Conservation (phyloP, 2,888 invertebrate species). For the Dioctria linearis region DNA sequence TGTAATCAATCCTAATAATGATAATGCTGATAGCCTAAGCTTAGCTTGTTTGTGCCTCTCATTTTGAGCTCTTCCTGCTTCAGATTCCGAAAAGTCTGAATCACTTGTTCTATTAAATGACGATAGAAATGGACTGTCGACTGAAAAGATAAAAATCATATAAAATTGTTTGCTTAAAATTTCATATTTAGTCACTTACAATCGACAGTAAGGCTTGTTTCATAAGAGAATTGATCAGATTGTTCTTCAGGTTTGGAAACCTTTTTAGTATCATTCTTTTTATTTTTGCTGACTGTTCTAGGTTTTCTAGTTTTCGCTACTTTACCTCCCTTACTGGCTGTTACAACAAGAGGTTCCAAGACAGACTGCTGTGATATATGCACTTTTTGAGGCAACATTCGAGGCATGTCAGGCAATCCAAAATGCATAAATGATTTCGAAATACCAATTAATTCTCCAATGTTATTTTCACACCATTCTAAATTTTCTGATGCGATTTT, state of each 20-base stretch:
- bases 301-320: constrained; percentile 69
- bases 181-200: constrained; percentile 52
- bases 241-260: constrained; percentile 43
- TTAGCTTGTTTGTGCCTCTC: constrained; percentile 75
- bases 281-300: constrained; percentile 62
- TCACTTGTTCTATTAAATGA: constrained; percentile 73
- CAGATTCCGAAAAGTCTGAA: constrained; percentile 79
- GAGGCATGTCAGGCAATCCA: constrained; percentile 67
- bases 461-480: constrained; percentile 65
- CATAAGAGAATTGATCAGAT: constrained; percentile 48
- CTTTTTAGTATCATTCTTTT: constrained; percentile 59
- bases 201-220: constrained; percentile 58
- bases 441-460: constrained; percentile 75
- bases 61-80: constrained; percentile 69
- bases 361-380: constrained; percentile 77
- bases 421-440: constrained; percentile 74
- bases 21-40: constrained; percentile 79
- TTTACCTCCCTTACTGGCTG: constrained; percentile 76
- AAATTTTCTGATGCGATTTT: constrained; percentile 65
- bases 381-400: constrained; percentile 72
- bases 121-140: constrained; percentile 48
- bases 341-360: constrained; percentile 70
- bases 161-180: background rate
- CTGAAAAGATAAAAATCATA: constrained; percentile 28
- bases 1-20: constrained; percentile 74